A percentile compares a stretch with the other conserved stretches of the same genome.
These are phyloP conservation scores for Allophyes oxyacanthae DNA, from an alignment of 2,888 invertebrate species.

Conservation along the genomic window DNA sequence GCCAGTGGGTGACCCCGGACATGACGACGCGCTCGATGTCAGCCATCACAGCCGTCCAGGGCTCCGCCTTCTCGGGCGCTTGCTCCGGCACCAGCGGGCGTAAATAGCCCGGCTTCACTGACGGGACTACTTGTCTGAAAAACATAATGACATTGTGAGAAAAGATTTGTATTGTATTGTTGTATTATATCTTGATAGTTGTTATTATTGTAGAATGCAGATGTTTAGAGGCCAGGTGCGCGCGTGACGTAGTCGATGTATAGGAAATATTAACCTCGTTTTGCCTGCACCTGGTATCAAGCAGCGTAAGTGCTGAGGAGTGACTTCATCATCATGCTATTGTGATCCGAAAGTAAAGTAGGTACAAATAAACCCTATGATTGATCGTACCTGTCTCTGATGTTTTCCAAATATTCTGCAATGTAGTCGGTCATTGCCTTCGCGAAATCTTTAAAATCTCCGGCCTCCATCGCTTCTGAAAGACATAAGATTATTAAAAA, in stretches of 20 bases:
- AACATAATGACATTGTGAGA: not conserved
- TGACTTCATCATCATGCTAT: too few species aligned
- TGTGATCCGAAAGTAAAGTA: not conserved
- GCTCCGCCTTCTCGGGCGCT: conserved; percentile 95
- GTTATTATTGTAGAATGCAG: too few species aligned
- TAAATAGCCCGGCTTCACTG: conserved; percentile 98
- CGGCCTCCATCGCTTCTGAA: conserved; percentile 92
- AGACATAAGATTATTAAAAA: conserved; percentile 3
- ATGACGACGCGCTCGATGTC: conserved; percentile 98
- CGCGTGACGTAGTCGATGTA: too few species aligned
- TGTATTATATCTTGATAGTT: too few species aligned
- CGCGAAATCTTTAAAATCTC: conserved; percentile 95
- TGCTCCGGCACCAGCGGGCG: conserved; percentile 94
- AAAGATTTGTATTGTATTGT: too few species aligned
- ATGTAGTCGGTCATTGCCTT: conserved; percentile 98
- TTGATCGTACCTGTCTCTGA: conserved; percentile 95
- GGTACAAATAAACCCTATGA: too few species aligned
- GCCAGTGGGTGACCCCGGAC: conserved; percentile 99
- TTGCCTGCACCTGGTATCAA: too few species aligned
- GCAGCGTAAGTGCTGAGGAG: too few species aligned
- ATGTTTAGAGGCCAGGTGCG: too few species aligned
- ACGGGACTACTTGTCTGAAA: conserved; percentile 94
- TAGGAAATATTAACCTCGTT: too few species aligned
- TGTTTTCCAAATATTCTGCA: conserved; percentile 97
- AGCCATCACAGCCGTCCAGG: conserved; percentile 96